Base-by-base conservation (phyloP, 1,140 invertebrate species). In the Metopolophium dirhodum region DNA sequence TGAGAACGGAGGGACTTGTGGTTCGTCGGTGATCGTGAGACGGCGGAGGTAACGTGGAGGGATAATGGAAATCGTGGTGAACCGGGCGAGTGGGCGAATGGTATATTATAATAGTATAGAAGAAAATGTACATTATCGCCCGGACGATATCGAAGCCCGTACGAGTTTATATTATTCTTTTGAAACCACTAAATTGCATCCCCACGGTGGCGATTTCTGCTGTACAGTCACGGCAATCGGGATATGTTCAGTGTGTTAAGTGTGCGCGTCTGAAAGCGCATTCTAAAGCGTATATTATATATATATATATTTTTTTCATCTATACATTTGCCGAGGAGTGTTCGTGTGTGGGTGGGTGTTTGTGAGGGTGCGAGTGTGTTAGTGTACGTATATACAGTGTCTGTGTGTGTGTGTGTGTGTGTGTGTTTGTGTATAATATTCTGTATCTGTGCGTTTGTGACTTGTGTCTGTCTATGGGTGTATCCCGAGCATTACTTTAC, bases 111-210 rank as follows among this genome's bases (percentile, higher is more conserved):
- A 54, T 54, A 51, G 11, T 37, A 83, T 26, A 41, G 30, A 45
- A 85, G 9, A 87, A 77, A 87, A 87, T 87, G 86, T 87, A 30
- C 86, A n/a, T 87, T 87, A 87, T 87, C 30, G 49, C 7, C 23
- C 23, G 47, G 47, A 49, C 11, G 47, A 87, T 87, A 87, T 26
- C 22, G 30, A 87, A 45, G 41, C 9, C 45, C 18, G 11, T 7
- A 30, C 2, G n/a, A 14, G 47, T 87, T 49, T 49, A 45, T 49
- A 45, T 49, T 54, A 88, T 88, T 11, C 30, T n/a, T 51, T 88
- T 54, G n/a, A 51, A 51, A 51, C 87, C 49, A 22, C n/a, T 88
- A 51, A 35, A 88, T 88, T 35, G 41, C 41, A 86, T 86, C 26
- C 37, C 41, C 23, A n/a, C 3, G 11, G 23, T 47, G 9, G 22